These are phyloP conservation scores for Sebastes diaconus DNA, from an alignment of 2,797 vertebrate genomes.

Conservation along the genomic window DNA sequence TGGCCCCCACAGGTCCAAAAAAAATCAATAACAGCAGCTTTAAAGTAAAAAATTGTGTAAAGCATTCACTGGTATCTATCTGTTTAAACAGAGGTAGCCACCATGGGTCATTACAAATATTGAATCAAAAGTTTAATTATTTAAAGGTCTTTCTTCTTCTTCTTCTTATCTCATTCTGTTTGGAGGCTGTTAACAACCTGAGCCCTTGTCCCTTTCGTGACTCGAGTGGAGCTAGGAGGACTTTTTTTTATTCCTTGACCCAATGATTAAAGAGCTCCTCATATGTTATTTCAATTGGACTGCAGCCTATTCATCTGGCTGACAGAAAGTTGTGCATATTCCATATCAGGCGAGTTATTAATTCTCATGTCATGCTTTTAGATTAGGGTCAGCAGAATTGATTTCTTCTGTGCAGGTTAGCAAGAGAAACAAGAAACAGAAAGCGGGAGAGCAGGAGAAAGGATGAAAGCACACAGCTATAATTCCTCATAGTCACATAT, in stretches of 20 bases:
- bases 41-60: not conserved
- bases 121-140: not conserved
- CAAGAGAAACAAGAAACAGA: slow-evolving; percentile 40
- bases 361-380: slow-evolving; percentile 75
- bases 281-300: slow-evolving; percentile 73
- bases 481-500: slow-evolving; percentile 52
- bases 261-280: slow-evolving; percentile 71
- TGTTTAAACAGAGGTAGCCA: not conserved
- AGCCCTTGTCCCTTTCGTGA: not conserved
- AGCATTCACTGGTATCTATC: not conserved
- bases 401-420: slow-evolving; percentile 59
- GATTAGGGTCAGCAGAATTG: slow-evolving; percentile 76
- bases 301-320: slow-evolving; percentile 69
- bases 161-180: not conserved
- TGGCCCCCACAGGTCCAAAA: not conserved
- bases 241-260: slow-evolving; percentile 39
- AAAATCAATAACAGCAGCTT: not conserved
- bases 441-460: not conserved
- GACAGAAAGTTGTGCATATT: slow-evolving; percentile 77
- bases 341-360: slow-evolving; percentile 73
- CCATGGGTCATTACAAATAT: not conserved
- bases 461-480: slow-evolving; percentile 48
- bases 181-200: not conserved
- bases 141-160: not conserved
- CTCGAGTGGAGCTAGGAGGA: not conserved